These are phyloP conservation scores for Bujurquina vittata DNA, from an alignment of 2,113 vertebrate species.

Conservation along the genomic window DNA sequence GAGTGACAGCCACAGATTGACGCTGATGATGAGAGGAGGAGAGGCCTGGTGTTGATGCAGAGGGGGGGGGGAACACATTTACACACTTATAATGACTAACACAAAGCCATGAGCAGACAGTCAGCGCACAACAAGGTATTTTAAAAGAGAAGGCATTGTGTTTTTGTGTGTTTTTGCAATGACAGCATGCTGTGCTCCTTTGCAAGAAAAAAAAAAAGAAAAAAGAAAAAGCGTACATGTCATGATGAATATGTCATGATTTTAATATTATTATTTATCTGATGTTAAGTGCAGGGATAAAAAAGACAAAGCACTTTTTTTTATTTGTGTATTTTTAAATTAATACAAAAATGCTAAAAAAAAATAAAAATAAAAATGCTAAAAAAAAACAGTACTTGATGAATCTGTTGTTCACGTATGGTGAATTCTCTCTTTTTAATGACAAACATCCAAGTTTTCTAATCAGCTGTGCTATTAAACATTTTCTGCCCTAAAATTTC, in stretches of 20 bases:
- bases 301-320: not conserved
- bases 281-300: not conserved
- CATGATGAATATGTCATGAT: not conserved
- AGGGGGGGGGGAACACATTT: conserved; percentile 3
- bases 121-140: too few species aligned
- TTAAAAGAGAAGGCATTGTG: too few species aligned
- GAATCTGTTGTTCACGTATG: too few species aligned
- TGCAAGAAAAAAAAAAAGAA: fast-evolving
- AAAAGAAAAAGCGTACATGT: not conserved
- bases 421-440: not conserved
- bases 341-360: not conserved
- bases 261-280: not conserved
- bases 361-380: too few species aligned
- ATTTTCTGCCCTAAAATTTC: not conserved
- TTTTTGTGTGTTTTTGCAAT: not conserved
- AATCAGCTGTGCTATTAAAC: not conserved
- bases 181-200: not conserved
- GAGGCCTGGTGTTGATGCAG: not conserved
- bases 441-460: not conserved
- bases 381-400: not conserved
- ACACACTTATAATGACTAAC: conserved; percentile 22
- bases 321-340: fast-evolving
- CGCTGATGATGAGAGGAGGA: conserved; percentile 61
- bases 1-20: conserved; percentile 75
- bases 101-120: not conserved